phyloP scores from a whole-genome alignment of 2,797 vertebrate genomes.

The Lagothrix lagotricha region DNA sequence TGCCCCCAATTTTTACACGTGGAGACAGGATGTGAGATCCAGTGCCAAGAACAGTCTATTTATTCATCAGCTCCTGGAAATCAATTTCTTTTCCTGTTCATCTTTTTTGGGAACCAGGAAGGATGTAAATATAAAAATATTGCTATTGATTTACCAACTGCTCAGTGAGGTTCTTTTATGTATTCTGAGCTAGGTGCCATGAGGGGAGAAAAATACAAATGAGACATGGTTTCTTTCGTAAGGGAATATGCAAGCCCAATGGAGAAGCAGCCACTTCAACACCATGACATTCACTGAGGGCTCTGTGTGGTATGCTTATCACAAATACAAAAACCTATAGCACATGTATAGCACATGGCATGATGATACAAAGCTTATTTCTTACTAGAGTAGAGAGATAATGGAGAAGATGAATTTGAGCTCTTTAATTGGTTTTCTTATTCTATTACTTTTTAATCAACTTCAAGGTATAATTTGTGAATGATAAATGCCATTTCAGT shows the following conservation, averaged over 20 bases:
- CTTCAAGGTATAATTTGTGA: background rate
- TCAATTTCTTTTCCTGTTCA: conserved; percentile 45
- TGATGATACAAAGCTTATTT: background rate
- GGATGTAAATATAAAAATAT: conserved; percentile 44
- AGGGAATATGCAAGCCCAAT: background rate
- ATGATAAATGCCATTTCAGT: background rate
- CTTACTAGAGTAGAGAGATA: background rate
- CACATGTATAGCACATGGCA: accelerated
- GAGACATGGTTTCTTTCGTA: background rate
- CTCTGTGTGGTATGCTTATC: background rate
- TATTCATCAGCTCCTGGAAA: conserved; percentile 12
- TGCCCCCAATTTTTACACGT: background rate
- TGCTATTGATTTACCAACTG: conserved; percentile 42
- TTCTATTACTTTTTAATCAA: background rate
- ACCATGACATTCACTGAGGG: background rate
- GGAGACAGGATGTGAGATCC: background rate
- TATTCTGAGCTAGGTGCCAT: background rate
- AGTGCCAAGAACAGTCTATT: background rate
- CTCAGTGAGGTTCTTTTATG: background rate
- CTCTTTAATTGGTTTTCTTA: background rate
- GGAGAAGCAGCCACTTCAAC: background rate
- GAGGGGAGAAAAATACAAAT: background rate
- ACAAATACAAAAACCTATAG: background rate
- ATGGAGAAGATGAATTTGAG: background rate
- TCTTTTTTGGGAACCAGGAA: conserved; percentile 8